Evolutionary conservation across 1,140 invertebrate species (phyloP).

Genomic region (Varroa destructor): DNA sequence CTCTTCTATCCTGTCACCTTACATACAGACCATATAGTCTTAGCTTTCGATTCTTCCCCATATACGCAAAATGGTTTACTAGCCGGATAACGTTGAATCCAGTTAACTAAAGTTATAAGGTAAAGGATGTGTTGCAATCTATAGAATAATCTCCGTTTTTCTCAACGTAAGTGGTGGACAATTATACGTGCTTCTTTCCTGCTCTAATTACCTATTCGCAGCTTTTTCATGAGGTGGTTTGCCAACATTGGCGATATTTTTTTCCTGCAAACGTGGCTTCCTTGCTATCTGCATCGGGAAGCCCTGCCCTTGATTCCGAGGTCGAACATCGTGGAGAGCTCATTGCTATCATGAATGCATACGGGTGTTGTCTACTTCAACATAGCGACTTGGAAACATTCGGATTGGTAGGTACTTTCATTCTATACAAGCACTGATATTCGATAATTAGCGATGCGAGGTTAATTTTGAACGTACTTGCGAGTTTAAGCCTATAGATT

Average conservation of each 20-base stretch:
- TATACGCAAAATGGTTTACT: too few species aligned
- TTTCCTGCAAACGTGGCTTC: slow-evolving; percentile 10
- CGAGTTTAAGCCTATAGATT: background rate
- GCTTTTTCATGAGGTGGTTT: slow-evolving; percentile 4
- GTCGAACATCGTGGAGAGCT: slow-evolving; percentile 1
- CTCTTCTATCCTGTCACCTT: too few species aligned
- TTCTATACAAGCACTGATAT: too few species aligned
- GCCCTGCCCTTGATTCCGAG: slow-evolving; percentile 2
- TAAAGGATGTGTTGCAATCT: too few species aligned
- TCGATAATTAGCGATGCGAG: too few species aligned
- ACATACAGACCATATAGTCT: too few species aligned
- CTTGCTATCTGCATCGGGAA: slow-evolving; percentile 8
- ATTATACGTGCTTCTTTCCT: too few species aligned
- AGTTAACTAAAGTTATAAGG: too few species aligned
- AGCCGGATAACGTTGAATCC: too few species aligned
- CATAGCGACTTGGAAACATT: slow-evolving; percentile 4
- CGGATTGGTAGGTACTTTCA: background rate
- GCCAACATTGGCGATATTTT: slow-evolving; percentile 12
- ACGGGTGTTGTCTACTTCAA: slow-evolving; percentile 11
- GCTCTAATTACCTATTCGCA: background rate
- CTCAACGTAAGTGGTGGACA: too few species aligned
- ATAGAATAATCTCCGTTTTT: too few species aligned
- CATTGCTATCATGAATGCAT: slow-evolving; percentile 12
- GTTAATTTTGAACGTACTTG: background rate
- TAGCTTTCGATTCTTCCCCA: too few species aligned